A percentile compares a stretch with the other conserved stretches of the same genome.
These are phyloP conservation scores for Fragum sueziense DNA, from an alignment of 2,888 invertebrate genomes.

Conservation along the genomic window DNA sequence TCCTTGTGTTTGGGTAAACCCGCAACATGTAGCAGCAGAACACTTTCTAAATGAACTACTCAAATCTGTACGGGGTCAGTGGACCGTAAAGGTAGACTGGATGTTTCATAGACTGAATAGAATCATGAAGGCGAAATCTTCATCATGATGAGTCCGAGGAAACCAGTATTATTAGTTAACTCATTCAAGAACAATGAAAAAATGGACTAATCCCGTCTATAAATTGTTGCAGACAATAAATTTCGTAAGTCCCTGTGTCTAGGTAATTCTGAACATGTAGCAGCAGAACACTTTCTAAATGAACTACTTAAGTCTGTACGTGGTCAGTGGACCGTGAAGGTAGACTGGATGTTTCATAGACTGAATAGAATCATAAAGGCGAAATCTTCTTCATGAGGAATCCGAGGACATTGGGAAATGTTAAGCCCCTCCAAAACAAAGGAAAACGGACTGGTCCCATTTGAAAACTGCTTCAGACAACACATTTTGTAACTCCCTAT, in stretches of 20 bases:
- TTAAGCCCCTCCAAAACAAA: too few relatives aligned
- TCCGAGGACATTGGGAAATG: too few relatives aligned
- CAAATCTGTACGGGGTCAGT: slow-evolving; percentile 38
- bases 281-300: slow-evolving; percentile 39
- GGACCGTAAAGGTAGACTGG: slow-evolving; percentile 54
- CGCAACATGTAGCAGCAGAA: slow-evolving; percentile 42
- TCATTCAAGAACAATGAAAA: too few relatives aligned
- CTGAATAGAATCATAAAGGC: slow-evolving; percentile 36
- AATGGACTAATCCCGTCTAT: too few relatives aligned
- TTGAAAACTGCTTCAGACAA: too few relatives aligned
- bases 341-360: slow-evolving; percentile 55
- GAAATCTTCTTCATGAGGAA: not conserved
- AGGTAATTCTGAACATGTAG: slow-evolving; percentile 48
- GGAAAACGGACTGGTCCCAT: too few relatives aligned
- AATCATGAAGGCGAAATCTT: slow-evolving; percentile 5
- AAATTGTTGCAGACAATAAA: too few relatives aligned
- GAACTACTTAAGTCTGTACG: slow-evolving; percentile 38
- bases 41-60: slow-evolving; percentile 43
- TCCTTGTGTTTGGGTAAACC: slow-evolving; percentile 48
- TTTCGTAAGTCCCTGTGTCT: slow-evolving; percentile 47
- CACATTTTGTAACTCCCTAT: slow-evolving; percentile 42
- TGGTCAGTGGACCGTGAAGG: slow-evolving; percentile 45
- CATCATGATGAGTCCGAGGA: too few relatives aligned
- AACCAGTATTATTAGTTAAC: too few relatives aligned
- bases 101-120: slow-evolving; percentile 50